Conservation (phyloP, 2,113 vertebrate species). For the Notothenia coriiceps region DNA sequence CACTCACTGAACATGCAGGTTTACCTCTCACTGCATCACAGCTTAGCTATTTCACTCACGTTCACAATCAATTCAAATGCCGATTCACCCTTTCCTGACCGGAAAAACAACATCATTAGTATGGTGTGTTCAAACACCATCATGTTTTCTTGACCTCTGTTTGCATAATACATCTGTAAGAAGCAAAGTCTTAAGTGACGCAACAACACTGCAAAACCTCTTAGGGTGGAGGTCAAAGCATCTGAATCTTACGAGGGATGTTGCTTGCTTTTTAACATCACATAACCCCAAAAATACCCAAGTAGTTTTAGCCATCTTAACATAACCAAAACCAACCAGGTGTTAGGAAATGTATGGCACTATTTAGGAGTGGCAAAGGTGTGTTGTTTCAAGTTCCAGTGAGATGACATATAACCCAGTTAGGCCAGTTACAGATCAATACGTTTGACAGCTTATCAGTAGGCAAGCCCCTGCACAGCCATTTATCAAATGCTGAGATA, state of each 20-base stretch:
- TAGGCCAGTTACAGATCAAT: background rate
- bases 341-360: background rate
- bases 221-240: background rate
- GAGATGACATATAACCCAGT: background rate
- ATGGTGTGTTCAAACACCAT: background rate
- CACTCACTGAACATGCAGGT: conserved; percentile 9
- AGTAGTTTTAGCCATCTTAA: background rate
- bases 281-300: background rate
- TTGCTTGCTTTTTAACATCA: background rate
- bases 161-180: background rate
- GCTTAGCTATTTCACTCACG: background rate
- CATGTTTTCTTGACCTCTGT: background rate
- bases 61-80: background rate
- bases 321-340: background rate
- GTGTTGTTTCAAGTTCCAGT: background rate
- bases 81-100: background rate
- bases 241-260: background rate
- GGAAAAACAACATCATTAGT: background rate
- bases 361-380: background rate
- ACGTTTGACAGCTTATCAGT: background rate
- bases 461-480: background rate
- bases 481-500: background rate
- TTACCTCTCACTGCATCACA: background rate
- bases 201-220: background rate
- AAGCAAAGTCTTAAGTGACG: conserved; percentile 1